Conservation (phyloP, 2,797 vertebrate species). For the Discoglossus pictus region DNA sequence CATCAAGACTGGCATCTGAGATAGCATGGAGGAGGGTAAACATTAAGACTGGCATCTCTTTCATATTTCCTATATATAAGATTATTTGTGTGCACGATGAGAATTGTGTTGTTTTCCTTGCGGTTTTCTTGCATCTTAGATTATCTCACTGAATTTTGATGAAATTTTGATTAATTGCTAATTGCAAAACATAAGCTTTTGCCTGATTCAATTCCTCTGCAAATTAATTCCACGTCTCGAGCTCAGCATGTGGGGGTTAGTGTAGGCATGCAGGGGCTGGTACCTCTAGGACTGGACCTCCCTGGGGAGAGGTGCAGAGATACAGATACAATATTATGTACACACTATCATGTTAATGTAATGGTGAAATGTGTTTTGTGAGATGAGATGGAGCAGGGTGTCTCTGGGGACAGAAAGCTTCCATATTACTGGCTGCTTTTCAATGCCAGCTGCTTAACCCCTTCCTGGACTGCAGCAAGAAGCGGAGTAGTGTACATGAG, state of each 20-base stretch:
- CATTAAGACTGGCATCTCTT: slow-evolving; percentile 3
- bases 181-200: slow-evolving; percentile 13
- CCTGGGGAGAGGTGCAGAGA: slow-evolving; percentile 16
- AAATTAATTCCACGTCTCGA: slow-evolving; percentile 13
- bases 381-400: slow-evolving; percentile 46
- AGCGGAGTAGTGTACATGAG: slow-evolving; percentile 4
- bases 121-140: background rate
- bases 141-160: slow-evolving; percentile 4
- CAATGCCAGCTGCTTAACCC: slow-evolving; percentile 35
- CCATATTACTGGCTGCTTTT: slow-evolving; percentile 18
- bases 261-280: background rate
- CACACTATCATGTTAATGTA: slow-evolving; percentile 43
- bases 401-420: slow-evolving; percentile 30
- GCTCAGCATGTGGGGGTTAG: background rate
- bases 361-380: slow-evolving; percentile 46
- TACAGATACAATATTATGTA: slow-evolving; percentile 38
- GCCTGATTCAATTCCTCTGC: background rate
- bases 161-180: slow-evolving; percentile 34
- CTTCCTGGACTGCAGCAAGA: background rate
- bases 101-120: too few species aligned
- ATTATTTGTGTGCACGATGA: too few species aligned
- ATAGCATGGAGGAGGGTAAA: background rate
- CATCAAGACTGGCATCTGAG: slow-evolving; percentile 1
- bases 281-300: background rate
- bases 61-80: too few species aligned